Evolutionary conservation across 2,113 vertebrate species (phyloP).

Genomic region (Triplophysa tibetana): DNA sequence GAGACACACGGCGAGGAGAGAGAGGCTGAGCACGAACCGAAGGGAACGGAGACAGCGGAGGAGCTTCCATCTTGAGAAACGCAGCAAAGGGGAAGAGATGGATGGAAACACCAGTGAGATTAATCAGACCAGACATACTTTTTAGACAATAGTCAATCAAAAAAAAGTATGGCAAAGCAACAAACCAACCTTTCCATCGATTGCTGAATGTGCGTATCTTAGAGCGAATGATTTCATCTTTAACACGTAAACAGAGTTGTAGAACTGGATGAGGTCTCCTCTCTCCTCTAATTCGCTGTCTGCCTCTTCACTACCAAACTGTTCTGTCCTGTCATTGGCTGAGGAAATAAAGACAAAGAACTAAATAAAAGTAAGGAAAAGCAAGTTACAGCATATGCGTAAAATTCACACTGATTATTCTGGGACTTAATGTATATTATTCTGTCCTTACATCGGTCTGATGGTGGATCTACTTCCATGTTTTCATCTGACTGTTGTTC

Average conservation of each 20-base stretch:
- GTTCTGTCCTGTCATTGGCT: constrained; percentile 65
- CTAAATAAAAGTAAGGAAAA: neutral
- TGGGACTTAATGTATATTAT: neutral
- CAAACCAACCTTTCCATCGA: constrained; percentile 77
- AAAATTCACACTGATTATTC: neutral
- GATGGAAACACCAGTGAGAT: neutral
- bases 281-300: constrained; percentile 73
- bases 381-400: too few relatives aligned
- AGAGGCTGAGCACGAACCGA: constrained; percentile 81
- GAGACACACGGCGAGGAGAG: constrained; percentile 90
- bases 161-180: neutral
- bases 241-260: constrained; percentile 86
- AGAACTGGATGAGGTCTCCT: constrained; percentile 95
- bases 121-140: neutral
- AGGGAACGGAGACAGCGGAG: constrained; percentile 90
- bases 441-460: constrained; percentile 65
- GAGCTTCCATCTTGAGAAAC: constrained; percentile 80
- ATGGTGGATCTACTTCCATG: constrained; percentile 74
- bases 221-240: constrained; percentile 88
- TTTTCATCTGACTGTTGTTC: constrained; percentile 64
- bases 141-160: neutral
- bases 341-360: constrained; percentile 4
- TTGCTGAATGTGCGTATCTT: constrained; percentile 78
- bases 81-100: neutral
- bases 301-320: neutral